Evolutionary conservation across 2,888 invertebrate genomes (phyloP), one percentile per base, ranked within the genome.

Genomic region (Trachelus stipa): DNA sequence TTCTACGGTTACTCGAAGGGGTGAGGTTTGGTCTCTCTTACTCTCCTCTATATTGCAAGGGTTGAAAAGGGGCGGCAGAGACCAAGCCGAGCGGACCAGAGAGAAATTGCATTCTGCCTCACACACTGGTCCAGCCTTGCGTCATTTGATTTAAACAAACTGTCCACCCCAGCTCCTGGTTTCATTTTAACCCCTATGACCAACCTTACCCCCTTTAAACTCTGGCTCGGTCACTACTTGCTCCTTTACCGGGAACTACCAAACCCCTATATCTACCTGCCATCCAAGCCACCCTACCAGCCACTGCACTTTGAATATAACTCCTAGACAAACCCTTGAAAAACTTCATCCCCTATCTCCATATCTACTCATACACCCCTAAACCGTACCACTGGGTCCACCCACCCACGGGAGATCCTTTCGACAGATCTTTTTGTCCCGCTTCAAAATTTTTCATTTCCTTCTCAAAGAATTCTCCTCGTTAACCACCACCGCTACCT

Each of bases 81-180:
- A 56, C 56, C 56, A 23, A 35, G 56, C 56, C 23, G 23, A 56
- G 23, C 56, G 56, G 9, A 56, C 56, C 56, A 23, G 23, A 56
- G 56, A 56, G 56, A 56, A 56, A 56, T 56, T 56, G 56, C 56
- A 56, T 56, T 56, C 56, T 56, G 56, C 23, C 56, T 56, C 9
- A 1, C 56, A 23, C 56, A 56, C 56, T 56, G 56, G 23, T 15
- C 56, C 40, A 77, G 75, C 73, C 75, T 56, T 69, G 73, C 73
- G 75, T 77, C 79, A 75, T 79, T 80, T 79, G 79, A 78, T 80
- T 78, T 78, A 78, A 78, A 79, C 73, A 76, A 80, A 77, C 73
- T 34, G 77, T 77, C 75, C 74, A 34, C 23, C 35, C 74, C 71
- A 78, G 37, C 71, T 68, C 35, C 35, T 69, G 31, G 31, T 68